phyloP scores from a whole-genome alignment of 1,140 invertebrate species.

The Holotrichia oblita region DNA sequence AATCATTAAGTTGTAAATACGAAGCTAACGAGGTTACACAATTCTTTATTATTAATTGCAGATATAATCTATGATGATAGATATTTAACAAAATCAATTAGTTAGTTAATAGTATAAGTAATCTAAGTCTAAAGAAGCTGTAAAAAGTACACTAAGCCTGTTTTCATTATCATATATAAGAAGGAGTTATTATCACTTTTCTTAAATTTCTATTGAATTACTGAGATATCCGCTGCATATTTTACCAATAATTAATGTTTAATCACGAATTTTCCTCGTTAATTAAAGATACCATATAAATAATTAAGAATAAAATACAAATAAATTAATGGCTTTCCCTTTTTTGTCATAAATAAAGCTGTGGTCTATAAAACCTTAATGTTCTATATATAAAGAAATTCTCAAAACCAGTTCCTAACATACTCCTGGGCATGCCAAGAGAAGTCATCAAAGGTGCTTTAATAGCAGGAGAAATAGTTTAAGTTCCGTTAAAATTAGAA shows the following conservation, averaged over 20 bases:
- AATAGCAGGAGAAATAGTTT: slow-evolving; percentile 25
- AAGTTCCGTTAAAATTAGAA: slow-evolving; percentile 14
- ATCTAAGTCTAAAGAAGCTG: too few species aligned
- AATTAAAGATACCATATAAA: neutral
- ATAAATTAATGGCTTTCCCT: slow-evolving; percentile 16
- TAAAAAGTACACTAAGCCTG: too few species aligned
- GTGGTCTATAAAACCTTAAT: neutral
- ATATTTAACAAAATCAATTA: too few species aligned
- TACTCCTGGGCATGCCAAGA: neutral
- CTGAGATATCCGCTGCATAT: neutral
- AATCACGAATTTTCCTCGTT: neutral
- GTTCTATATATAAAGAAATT: neutral
- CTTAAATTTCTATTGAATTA: neutral
- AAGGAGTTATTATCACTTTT: too few species aligned
- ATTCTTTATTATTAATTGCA: neutral
- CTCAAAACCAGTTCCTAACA: slow-evolving; percentile 18
- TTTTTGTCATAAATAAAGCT: slow-evolving; percentile 8
- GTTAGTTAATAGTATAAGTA: too few species aligned
- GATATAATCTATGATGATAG: too few species aligned
- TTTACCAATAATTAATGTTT: neutral
- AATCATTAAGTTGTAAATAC: neutral
- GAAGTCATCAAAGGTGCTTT: neutral
- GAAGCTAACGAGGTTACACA: neutral
- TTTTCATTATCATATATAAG: too few species aligned
- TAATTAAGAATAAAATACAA: neutral